phyloP scores from a whole-genome alignment of 2,113 vertebrate genomes.

The Proteles cristata region DNA sequence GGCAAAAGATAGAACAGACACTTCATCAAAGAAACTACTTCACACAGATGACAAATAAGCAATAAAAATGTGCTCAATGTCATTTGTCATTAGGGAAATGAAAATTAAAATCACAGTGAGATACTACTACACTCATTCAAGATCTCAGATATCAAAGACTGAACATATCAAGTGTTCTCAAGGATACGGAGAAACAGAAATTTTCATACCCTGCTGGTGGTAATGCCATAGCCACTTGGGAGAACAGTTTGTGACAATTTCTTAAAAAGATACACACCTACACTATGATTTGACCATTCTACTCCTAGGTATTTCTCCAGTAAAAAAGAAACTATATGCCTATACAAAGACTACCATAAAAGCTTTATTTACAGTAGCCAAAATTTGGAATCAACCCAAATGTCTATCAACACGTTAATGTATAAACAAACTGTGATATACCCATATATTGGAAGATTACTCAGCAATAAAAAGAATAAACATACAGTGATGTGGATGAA shows the following conservation, averaged over 20 bases:
- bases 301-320: background rate
- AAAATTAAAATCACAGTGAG: background rate
- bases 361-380: background rate
- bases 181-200: background rate
- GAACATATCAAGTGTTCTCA: background rate
- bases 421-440: background rate
- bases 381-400: background rate
- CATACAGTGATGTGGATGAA: background rate
- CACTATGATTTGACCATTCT: background rate
- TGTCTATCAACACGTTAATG: background rate
- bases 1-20: background rate
- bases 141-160: background rate
- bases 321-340: background rate
- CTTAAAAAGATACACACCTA: background rate
- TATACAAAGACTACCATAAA: background rate
- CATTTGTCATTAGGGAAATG: background rate
- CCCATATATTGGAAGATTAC: background rate
- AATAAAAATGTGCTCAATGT: background rate
- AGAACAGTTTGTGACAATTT: constrained; percentile 3
- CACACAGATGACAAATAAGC: background rate
- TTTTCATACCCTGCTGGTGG: background rate
- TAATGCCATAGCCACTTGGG: background rate
- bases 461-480: background rate
- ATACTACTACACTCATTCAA: background rate
- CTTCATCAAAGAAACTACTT: background rate